phyloP scores from a whole-genome alignment of 2,797 vertebrate genomes.

The Chiloscyllium punctatum region DNA sequence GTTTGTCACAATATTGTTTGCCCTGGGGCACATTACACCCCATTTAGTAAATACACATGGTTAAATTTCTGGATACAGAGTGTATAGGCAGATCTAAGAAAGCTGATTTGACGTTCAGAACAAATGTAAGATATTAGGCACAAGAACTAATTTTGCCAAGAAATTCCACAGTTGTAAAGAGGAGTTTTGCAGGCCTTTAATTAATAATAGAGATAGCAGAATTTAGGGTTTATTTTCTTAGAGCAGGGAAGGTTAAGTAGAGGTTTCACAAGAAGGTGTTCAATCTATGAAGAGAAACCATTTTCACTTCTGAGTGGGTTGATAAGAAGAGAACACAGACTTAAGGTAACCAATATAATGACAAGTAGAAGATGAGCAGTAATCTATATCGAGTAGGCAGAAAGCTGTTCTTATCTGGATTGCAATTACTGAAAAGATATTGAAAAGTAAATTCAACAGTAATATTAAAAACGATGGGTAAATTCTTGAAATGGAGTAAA shows the following conservation, averaged over 20 bases:
- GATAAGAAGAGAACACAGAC: not conserved
- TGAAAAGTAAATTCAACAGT: not conserved
- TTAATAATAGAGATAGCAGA: not conserved
- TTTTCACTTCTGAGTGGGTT: not conserved
- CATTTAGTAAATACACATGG: not conserved
- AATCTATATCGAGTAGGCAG: not conserved
- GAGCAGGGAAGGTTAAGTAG: not conserved
- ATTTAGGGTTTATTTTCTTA: not conserved
- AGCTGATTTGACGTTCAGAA: not conserved
- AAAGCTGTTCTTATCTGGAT: not conserved
- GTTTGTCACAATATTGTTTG: constrained; percentile 2
- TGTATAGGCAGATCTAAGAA: not conserved
- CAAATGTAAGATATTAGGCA: not conserved
- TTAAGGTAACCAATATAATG: not conserved
- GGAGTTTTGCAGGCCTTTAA: not conserved
- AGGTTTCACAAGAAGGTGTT: not conserved
- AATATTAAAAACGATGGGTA: not conserved
- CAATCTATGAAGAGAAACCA: not conserved
- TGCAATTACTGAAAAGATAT: not conserved
- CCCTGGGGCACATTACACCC: not conserved
- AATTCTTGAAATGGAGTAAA: too few species aligned
- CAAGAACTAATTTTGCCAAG: not conserved
- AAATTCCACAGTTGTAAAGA: not conserved
- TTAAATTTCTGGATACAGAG: not conserved
- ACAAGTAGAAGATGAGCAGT: not conserved